Evolutionary conservation across 2,113 vertebrate genomes (phyloP), one percentile per base, ranked within the genome.

Genomic region (Oncorhynchus masou): DNA sequence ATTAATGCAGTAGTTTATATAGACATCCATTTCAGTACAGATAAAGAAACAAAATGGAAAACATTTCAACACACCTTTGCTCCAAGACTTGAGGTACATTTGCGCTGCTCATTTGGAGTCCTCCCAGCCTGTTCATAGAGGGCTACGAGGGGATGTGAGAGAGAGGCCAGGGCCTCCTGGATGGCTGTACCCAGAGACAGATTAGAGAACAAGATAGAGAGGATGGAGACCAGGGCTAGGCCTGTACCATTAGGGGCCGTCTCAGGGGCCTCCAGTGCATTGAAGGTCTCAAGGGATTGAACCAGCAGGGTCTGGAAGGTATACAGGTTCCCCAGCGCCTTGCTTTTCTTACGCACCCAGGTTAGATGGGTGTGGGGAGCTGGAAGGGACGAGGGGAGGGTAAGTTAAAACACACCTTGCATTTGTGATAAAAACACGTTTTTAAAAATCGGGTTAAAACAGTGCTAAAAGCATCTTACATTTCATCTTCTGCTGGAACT

Each of bases 261-360:
- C n/a, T 94, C 93, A 0, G 88, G 5, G 25, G 62, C 73, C 74
- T 87, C 91, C 67, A 92, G 29, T 0, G 39, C 67, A 2, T 96
- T 89, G 79, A 96, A 95, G 1, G 93, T 91, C 68, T 92, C 86
- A 0, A 96, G 88, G 16, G 94, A 81, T 77, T 88, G 87, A n/a
- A 95, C 89, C 81, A 96, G 87, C 49, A 99, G 93, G 20, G 91
- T 90, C 81, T 96, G 91, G 13, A 96, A 93, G 70, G 94, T 94
- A 65, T 91, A 78, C 5, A 99, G 88, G 74, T 96, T 98, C 73
- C 96, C 96, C 25, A 99, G 89, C 0, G 95, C 93, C 19, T 94
- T 95, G 72, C 89, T 97, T 24, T 93, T 96, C 90, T 94, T 98
- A 81, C 91, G 95, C 3, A 93, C 89, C 98, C 97, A 97, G 48